Evolutionary conservation across 2,888 invertebrate species (phyloP).

Genomic region (Lochmaea crataegi): DNA sequence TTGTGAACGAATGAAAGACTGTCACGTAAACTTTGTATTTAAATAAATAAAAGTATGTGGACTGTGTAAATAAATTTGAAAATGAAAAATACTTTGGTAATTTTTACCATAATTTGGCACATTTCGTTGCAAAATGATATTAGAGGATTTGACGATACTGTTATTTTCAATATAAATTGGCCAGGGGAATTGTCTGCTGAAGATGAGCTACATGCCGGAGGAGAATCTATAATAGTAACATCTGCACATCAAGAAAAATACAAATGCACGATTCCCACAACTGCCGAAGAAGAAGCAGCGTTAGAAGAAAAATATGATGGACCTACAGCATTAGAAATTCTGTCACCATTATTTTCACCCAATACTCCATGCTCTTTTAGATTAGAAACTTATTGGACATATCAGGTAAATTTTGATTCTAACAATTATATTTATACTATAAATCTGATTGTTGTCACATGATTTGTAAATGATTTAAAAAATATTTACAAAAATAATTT

Average conservation of each 20-base stretch:
- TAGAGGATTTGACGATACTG: conserved; percentile 84
- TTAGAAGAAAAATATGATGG: conserved; percentile 76
- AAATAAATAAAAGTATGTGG: conserved; percentile 13
- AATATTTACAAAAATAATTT: no score
- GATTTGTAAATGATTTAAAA: no score
- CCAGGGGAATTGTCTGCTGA: conserved; percentile 67
- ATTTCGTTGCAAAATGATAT: conserved; percentile 65
- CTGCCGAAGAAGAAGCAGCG: conserved; percentile 68
- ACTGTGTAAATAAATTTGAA: conserved; percentile 17
- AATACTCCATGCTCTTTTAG: conserved; percentile 78
- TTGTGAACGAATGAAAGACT: not conserved
- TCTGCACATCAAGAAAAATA: conserved; percentile 86
- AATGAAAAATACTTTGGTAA: conserved; percentile 15
- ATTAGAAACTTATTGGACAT: conserved; percentile 94
- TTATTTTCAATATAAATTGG: conserved; percentile 85
- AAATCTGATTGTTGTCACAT: no score
- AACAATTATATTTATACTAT: not conserved
- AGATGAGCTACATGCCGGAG: conserved; percentile 60
- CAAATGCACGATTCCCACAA: conserved; percentile 82
- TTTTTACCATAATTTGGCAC: conserved; percentile 24
- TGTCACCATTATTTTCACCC: conserved; percentile 81
- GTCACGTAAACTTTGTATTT: conserved; percentile 12
- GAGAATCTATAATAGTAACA: conserved; percentile 75
- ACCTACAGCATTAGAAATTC: conserved; percentile 80
- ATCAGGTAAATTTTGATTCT: conserved; percentile 73